Conservation (phyloP, 1,140 invertebrate genomes). For the Coenobita brevimanus region DNA sequence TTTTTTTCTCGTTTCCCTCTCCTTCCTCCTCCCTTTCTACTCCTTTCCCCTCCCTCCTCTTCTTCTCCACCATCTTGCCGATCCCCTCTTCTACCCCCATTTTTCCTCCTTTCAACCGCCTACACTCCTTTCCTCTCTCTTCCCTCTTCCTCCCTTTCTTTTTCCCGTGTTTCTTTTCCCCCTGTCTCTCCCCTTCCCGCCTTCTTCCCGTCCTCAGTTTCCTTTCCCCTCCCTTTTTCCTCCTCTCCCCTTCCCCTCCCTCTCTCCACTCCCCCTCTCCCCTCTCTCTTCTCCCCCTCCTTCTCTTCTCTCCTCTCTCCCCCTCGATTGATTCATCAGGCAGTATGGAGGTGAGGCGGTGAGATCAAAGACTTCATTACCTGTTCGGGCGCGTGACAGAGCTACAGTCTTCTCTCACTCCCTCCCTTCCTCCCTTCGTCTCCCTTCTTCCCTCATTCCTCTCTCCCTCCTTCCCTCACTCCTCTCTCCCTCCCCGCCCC, state of each 20-base stretch:
- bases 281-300: too few species aligned
- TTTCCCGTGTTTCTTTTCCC: too few species aligned
- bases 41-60: background rate
- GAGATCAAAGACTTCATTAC: conserved; percentile 43
- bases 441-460: too few species aligned
- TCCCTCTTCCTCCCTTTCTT: background rate
- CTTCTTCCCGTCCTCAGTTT: background rate
- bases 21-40: too few species aligned
- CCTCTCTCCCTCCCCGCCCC: too few species aligned
- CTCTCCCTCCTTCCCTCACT: too few species aligned
- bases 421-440: background rate
- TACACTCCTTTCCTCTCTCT: background rate
- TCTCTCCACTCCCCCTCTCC: background rate
- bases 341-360: conserved; percentile 29
- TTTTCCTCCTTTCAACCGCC: background rate
- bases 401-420: background rate
- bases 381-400: conserved; percentile 2
- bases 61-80: background rate
- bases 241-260: too few species aligned
- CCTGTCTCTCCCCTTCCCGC: too few species aligned
- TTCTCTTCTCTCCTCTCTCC: background rate
- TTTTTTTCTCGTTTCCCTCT: too few species aligned
- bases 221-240: too few species aligned
- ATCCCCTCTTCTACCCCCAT: background rate
- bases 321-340: conserved; percentile 51